Base-by-base conservation (phyloP, 2,113 vertebrate species). In the Phalacrocorax pelagicus region DNA sequence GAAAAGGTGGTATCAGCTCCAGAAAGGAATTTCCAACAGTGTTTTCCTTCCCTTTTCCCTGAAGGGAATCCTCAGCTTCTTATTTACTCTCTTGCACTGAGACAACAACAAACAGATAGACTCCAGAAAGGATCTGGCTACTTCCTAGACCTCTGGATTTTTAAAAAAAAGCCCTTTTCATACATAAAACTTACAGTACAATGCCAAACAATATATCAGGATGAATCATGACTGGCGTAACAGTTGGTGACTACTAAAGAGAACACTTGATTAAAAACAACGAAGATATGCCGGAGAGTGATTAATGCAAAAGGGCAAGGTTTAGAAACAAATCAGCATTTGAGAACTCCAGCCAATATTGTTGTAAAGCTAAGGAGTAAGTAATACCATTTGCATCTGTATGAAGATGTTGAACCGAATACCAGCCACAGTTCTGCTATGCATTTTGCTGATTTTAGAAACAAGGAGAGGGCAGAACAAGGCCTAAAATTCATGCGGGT, bases 201-300 rank as follows among this genome's bases (percentile, higher is more conserved):
- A 26, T 0, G 0, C 24, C 49, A 84, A 81, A 51, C 42, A 42
- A 62, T 24, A 3, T 12, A 65, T 20, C 18, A 82, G 46, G 58
- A 70, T 67, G 36, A 77, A 66, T 81, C 65, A 19, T 3, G 10
- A 54, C 42, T 24, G 38, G 9, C 32, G 44, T 44, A 73, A 57
- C 14, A 81, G 49, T 23, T 34, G 30, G 26, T 38, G n/a, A 47
- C 47, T 51, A 54, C 46, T 81, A 22, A 89, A 59, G 38, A 89
- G 38, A 84, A 61, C 4, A 20, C 26, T 44, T 44, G 36, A n/a
- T 57, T 61, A 80, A 80, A 18, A 91, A 36, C 22, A 54, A 62
- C 57, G 72, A 87, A 90, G n/a, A 44, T n/a, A 92, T 94, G 9
- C 15, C 1, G 2, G 29, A 52, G 32, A 79, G 21, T 22, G 14